Evolutionary conservation across 2,797 vertebrate species (phyloP), one percentile per base, ranked within the genome.

Genomic region (Spinus pinus): DNA sequence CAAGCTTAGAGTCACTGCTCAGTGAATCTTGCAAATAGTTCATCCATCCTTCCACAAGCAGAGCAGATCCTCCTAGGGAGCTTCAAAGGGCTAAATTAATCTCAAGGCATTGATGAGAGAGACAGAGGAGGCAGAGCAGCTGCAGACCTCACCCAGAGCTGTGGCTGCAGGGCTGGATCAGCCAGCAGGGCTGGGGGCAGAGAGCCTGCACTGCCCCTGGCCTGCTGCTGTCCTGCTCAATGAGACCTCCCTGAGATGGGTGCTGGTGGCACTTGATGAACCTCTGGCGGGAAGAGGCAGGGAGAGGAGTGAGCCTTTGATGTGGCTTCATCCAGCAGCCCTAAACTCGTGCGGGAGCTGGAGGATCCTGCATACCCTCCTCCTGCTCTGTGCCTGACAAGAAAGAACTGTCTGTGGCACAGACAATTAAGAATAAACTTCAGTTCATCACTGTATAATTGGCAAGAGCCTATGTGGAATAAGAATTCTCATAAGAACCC

Each of bases 341-440:
- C 35, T 35, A 35, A 35, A 35, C 35, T 35, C 35, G 35, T 35
- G 35, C 35, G 35, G 35, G 35, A 35, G 35, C 35, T 35, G 35
- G 35, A 35, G 39, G 12, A 35, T 70, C 64, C 44, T 1, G 2
- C 14, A 0, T 2, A 1, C 37, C 37, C 0, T 0, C 60, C 33
- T 80, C 37, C n/a, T 1, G 2, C 58, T 54, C 44, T n/a, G 9
- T n/a, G 21, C 51, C 19, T 3, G 5, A 37, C 31, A 56, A 33
- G n/a, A 46, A 25, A 3, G 16, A 85, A 60, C 51, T 85, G 80
- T 66, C 56, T 6, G 17, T 64, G 27, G 12, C 80, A 71, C 30
- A 35, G 69, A 25, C 17, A 83, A 66, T 50, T 69, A 71, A 54
- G 46, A 72, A 30, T 31, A 86, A 78, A 47, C 62, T 71, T 60